Evolutionary conservation across 2,888 invertebrate genomes (phyloP).

Genomic region (Masnerella sp.): DNA sequence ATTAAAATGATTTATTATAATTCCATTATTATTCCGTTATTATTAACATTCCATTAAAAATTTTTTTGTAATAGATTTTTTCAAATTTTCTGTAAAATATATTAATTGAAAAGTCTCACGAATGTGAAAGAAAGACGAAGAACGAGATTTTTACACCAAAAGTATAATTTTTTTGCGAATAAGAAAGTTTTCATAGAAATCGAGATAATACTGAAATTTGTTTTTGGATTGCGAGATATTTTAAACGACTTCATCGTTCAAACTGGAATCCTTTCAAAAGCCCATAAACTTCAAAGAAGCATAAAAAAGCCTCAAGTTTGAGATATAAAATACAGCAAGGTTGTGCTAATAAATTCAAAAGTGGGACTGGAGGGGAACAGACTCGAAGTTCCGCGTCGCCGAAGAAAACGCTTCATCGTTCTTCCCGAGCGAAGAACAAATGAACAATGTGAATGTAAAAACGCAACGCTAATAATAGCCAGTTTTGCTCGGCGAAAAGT

Average conservation of each 20-base stretch:
- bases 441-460: constrained; percentile 28
- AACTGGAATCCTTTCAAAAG: background rate
- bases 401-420: constrained; percentile 4
- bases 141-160: too few species aligned
- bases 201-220: too few species aligned
- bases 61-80: too few species aligned
- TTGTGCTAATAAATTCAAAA: constrained; percentile 18
- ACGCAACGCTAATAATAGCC: constrained; percentile 19
- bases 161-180: too few species aligned
- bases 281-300: background rate
- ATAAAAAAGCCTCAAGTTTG: constrained; percentile 7
- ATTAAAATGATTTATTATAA: too few species aligned
- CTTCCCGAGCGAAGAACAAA: constrained; percentile 10
- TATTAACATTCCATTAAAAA: too few species aligned
- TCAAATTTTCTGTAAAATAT: too few species aligned
- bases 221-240: too few species aligned
- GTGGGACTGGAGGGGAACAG: background rate
- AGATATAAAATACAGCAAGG: constrained; percentile 3
- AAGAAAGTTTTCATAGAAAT: too few species aligned
- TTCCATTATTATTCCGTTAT: too few species aligned
- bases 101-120: too few species aligned
- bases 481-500: constrained; percentile 22
- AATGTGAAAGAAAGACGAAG: too few species aligned
- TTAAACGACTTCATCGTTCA: background rate
- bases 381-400: constrained; percentile 11